phyloP scores from a whole-genome alignment of 2,888 invertebrate genomes.

The Campoplex capitator region DNA sequence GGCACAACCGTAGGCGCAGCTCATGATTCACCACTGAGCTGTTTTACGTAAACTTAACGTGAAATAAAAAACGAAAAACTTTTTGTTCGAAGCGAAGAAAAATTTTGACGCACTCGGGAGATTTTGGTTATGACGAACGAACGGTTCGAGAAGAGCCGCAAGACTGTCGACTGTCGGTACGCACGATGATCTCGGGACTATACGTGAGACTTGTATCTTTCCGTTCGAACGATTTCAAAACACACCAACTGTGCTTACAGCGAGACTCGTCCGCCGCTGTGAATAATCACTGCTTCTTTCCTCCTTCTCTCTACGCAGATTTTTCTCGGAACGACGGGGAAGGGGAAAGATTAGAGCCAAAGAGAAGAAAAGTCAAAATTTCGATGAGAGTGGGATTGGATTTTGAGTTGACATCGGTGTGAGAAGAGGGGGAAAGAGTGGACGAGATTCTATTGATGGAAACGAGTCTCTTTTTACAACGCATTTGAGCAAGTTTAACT shows the following conservation, averaged over 20 bases:
- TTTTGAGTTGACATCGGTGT: neutral
- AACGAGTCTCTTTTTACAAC: neutral
- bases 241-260: conserved; percentile 27
- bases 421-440: too few species aligned
- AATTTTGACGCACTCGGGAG: neutral
- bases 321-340: neutral
- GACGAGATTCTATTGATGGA: neutral
- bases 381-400: neutral
- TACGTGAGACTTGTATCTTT: conserved; percentile 19
- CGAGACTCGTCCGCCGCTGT: neutral
- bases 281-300: conserved; percentile 4
- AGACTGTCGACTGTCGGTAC: conserved; percentile 46
- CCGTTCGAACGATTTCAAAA: conserved; percentile 13
- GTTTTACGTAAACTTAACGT: neutral
- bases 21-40: conserved; percentile 83
- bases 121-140: neutral
- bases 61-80: neutral
- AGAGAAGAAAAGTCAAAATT: conserved; percentile 9
- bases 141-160: conserved; percentile 37
- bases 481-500: neutral
- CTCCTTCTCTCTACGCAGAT: neutral
- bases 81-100: neutral
- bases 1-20: conserved; percentile 90
- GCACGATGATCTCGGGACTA: neutral
- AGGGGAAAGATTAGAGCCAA: neutral